Base-by-base conservation (phyloP, 2,797 vertebrate species). In the Neoniphon sammara region DNA sequence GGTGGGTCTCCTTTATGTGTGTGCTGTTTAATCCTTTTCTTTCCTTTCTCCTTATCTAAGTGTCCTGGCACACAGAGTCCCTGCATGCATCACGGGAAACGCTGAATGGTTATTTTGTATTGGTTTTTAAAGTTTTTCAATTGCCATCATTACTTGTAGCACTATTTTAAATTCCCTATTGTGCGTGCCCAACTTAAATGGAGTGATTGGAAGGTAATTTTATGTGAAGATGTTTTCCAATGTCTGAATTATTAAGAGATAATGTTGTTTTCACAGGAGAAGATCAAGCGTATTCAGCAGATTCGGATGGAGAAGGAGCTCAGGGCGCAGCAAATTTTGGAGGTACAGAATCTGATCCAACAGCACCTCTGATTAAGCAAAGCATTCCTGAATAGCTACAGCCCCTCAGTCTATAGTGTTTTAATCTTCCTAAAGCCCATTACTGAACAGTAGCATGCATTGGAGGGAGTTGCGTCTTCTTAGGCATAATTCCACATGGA, bases 251-350 rank as follows among this genome's bases (percentile, higher is more conserved):
- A 83, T 87, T 82, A 87, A 88, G 50, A 84, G 79, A 88, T 85
- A 85, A 55, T 72, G 42, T 65, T 85, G 58, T 66, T 68, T 75
- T 82, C 31, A 75, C 90, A 99, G 98, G 98, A 99, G 91, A 99
- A 99, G 95, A 99, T 99, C 87, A 98, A 99, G 91, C 95, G 98
- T 79, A 99, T 99, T 94, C 97, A 99, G 90, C 98, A 99, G 93
- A 97, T 99, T 91, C 95, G 98, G 88, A 96, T 99, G 97, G 98
- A 99, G 94, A 99, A 99, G 92, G 98, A 99, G 94, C 94, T 97
- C 92, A 94, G 97, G 91, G 97, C 98, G 47, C 98, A 99, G 91
- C 98, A 99, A 89, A 98, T 99, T 94, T 93, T 99, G 87, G 98
- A 99, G 97, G 98, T 99, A 96, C 55, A 87, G 84, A 81, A 89